Evolutionary conservation across 2,113 vertebrate species (phyloP).

Genomic region (Tor tambroides): DNA sequence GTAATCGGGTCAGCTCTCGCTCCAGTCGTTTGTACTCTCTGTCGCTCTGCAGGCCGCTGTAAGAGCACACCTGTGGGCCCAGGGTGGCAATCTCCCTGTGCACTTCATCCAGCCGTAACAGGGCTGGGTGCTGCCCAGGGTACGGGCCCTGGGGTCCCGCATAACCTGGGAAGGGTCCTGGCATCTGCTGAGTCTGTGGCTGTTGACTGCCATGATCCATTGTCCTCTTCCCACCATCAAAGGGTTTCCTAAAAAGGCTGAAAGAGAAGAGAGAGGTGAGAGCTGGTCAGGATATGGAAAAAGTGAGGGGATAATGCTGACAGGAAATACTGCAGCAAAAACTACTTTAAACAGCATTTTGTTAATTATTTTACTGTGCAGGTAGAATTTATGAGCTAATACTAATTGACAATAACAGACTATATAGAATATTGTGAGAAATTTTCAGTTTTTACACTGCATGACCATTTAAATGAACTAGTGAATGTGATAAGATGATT

Average conservation of each 20-base stretch:
- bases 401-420: neutral
- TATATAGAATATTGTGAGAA: neutral
- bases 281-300: neutral
- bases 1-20: conserved; percentile 85
- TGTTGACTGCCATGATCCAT: conserved; percentile 90
- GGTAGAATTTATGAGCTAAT: neutral
- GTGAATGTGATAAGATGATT: neutral
- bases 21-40: conserved; percentile 90
- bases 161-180: conserved; percentile 59
- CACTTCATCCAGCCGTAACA: conserved; percentile 88
- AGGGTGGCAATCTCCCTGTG: conserved; percentile 86
- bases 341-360: neutral
- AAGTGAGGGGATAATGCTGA: neutral
- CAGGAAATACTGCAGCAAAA: neutral
- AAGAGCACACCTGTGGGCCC: conserved; percentile 88
- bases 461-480: neutral
- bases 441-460: neutral
- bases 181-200: conserved; percentile 58
- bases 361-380: neutral
- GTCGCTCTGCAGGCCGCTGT: conserved; percentile 89
- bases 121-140: conserved; percentile 81
- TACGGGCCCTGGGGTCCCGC: conserved; percentile 43
- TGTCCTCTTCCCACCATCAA: conserved; percentile 77
- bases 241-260: conserved; percentile 83
- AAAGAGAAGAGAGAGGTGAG: neutral